Evolutionary conservation across 2,888 invertebrate genomes (phyloP).

Genomic region (Xanthorhoe designata): DNA sequence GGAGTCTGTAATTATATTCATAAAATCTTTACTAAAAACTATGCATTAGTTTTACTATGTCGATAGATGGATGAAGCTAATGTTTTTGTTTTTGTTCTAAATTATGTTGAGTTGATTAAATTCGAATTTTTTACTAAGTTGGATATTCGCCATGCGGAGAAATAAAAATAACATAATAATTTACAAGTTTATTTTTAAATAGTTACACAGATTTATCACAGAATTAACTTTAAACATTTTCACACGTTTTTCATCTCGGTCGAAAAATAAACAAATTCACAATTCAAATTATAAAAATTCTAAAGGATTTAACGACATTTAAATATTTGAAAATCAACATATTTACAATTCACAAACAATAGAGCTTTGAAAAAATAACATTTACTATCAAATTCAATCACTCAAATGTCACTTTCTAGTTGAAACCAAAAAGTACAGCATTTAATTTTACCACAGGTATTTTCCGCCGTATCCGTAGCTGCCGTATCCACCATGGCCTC

Average conservation of each 20-base stretch:
- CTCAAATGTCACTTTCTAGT: constrained; percentile 6
- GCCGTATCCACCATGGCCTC: constrained; percentile 38
- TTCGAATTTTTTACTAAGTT: too few relatives aligned
- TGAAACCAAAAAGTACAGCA: constrained; percentile 5
- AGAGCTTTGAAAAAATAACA: constrained; percentile 1
- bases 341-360: background rate
- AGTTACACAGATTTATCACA: constrained; percentile 38
- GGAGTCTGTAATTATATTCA: constrained; percentile 1
- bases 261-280: constrained; percentile 5
- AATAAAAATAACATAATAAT: constrained; percentile 21
- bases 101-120: background rate
- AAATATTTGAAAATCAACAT: constrained; percentile 1
- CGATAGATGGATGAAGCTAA: background rate
- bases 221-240: constrained; percentile 5
- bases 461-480: constrained; percentile 50
- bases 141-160: background rate
- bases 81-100: background rate
- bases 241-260: constrained; percentile 2
- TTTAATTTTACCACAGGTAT: constrained; percentile 56
- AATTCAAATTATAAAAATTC: constrained; percentile 1
- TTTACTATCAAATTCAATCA: constrained; percentile 12
- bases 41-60: background rate
- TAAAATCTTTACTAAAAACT: background rate
- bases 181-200: constrained; percentile 27
- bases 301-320: background rate